phyloP scores from a whole-genome alignment of 1,140 invertebrate genomes.

The Calosoma granatense region DNA sequence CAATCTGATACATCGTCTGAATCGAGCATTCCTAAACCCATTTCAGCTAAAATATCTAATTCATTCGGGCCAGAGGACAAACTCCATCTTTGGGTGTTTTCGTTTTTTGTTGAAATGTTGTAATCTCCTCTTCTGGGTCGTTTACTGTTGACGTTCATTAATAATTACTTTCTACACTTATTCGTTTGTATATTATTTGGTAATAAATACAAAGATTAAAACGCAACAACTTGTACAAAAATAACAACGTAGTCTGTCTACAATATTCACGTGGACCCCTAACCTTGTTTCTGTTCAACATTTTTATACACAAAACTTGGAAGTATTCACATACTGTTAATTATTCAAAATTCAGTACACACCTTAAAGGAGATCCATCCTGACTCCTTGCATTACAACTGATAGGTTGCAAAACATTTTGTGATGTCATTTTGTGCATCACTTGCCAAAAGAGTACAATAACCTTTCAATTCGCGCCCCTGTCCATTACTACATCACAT shows the following conservation, averaged over 20 bases:
- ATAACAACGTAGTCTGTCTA: too few species aligned
- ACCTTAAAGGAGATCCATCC: neutral
- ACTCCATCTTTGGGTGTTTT: neutral
- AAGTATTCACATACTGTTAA: too few species aligned
- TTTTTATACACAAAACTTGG: too few species aligned
- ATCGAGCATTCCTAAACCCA: slow-evolving; percentile 33
- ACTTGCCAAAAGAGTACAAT: neutral
- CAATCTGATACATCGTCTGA: slow-evolving; percentile 24
- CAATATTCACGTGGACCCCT: neutral
- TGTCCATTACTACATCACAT: too few species aligned
- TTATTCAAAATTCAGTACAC: too few species aligned
- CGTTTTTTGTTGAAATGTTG: neutral
- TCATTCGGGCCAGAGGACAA: neutral
- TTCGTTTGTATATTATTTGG: neutral
- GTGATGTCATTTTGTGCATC: slow-evolving; percentile 1
- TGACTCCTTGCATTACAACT: neutral
- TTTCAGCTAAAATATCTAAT: slow-evolving; percentile 25
- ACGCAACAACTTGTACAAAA: too few species aligned
- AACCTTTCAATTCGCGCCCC: neutral
- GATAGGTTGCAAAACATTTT: slow-evolving; percentile 3
- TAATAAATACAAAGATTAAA: too few species aligned
- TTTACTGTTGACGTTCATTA: neutral
- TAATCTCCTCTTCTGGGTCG: neutral
- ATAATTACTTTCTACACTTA: neutral
- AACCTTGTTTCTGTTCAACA: too few species aligned